Conservation (phyloP, 2,888 invertebrate species). For the Drosophila siamana region DNA sequence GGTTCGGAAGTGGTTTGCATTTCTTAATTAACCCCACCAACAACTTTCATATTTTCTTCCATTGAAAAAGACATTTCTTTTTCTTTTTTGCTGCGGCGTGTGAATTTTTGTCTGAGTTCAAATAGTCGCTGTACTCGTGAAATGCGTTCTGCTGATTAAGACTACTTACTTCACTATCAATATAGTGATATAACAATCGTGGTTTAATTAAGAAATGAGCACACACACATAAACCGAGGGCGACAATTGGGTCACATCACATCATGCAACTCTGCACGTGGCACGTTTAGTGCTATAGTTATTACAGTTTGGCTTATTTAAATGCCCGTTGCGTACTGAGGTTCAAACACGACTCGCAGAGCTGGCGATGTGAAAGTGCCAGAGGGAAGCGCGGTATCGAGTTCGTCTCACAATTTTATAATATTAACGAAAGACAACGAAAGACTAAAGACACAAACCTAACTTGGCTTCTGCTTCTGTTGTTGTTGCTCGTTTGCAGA, state of each 20-base stretch:
- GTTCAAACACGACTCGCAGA: slow-evolving; percentile 37
- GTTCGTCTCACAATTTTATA: neutral
- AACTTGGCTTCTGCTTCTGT: neutral
- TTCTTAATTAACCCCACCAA: slow-evolving; percentile 51
- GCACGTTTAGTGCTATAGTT: neutral
- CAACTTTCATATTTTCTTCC: slow-evolving; percentile 69
- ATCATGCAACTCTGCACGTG: slow-evolving; percentile 45
- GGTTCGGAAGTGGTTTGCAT: slow-evolving; percentile 52
- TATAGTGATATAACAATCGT: neutral
- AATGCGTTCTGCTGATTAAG: slow-evolving; percentile 5
- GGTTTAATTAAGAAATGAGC: neutral
- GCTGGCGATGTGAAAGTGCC: slow-evolving; percentile 60
- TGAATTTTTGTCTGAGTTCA: slow-evolving; percentile 33
- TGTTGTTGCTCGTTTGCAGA: slow-evolving; percentile 69
- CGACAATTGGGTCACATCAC: slow-evolving; percentile 38
- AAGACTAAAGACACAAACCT: slow-evolving; percentile 67
- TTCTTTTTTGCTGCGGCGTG: slow-evolving; percentile 16
- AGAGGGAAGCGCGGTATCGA: neutral
- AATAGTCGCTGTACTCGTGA: neutral
- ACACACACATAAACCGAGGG: too few relatives aligned
- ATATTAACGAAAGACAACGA: too few relatives aligned
- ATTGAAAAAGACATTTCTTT: slow-evolving; percentile 28
- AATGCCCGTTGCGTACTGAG: slow-evolving; percentile 55
- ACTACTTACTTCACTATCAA: neutral
- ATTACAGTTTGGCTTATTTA: slow-evolving; percentile 38